These are phyloP conservation scores for Phycodurus eques DNA, from an alignment of 2,113 vertebrate species.

Conservation along the genomic window DNA sequence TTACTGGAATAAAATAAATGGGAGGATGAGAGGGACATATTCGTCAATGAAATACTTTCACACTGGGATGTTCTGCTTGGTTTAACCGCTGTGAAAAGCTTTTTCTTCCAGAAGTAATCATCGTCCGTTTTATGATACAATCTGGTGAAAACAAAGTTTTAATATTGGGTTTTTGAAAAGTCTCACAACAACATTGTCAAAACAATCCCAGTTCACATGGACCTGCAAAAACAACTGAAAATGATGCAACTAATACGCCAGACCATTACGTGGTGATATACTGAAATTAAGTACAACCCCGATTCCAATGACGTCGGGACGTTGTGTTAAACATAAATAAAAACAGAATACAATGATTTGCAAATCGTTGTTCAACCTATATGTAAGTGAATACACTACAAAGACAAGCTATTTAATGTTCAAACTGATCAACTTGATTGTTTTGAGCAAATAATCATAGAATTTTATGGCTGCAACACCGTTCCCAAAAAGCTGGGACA, in stretches of 20 bases:
- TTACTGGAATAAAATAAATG: conserved; percentile 51
- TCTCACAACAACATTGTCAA: neutral
- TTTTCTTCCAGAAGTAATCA: conserved; percentile 14
- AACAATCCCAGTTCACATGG: neutral
- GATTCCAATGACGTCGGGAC: no score
- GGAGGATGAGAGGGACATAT: conserved; percentile 42
- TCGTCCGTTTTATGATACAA: neutral
- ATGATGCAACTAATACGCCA: neutral
- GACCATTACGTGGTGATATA: neutral
- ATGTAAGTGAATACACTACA: no score
- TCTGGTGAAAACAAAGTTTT: neutral
- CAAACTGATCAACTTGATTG: no score
- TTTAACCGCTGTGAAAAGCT: conserved; percentile 48
- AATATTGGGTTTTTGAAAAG: neutral
- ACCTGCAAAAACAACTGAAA: neutral
- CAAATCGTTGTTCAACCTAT: no score
- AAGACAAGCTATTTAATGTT: no score
- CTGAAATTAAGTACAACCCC: neutral
- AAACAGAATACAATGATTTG: no score
- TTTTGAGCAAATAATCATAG: no score
- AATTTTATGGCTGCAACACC: no score
- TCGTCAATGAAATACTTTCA: conserved; percentile 62
- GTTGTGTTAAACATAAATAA: no score
- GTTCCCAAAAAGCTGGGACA: no score
- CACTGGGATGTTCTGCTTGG: conserved; percentile 26